A percentile compares a stretch with the other conserved stretches of the same genome.
Evolutionary conservation across 2,797 vertebrate genomes (phyloP).

Genomic region (Thaleichthys pacificus): DNA sequence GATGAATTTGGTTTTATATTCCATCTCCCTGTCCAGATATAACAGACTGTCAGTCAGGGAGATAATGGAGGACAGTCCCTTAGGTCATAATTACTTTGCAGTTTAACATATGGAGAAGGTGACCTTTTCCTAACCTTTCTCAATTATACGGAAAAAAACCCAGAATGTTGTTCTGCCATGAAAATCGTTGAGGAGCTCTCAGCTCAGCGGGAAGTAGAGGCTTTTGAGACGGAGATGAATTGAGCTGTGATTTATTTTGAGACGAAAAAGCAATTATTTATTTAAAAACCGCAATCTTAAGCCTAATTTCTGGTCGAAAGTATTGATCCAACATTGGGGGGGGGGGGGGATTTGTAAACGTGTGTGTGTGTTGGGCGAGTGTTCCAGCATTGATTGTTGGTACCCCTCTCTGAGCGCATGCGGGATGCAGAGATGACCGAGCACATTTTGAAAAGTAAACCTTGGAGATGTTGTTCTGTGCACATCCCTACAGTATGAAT

Average conservation of each 20-base stretch:
- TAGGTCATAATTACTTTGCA: constrained; percentile 32
- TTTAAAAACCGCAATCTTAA: neutral
- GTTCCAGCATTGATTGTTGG: too few relatives aligned
- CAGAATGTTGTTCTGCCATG: constrained; percentile 17
- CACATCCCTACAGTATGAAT: constrained; percentile 15
- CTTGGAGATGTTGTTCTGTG: constrained; percentile 4
- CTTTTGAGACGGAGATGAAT: neutral
- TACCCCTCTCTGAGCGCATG: too few relatives aligned
- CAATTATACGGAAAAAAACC: constrained; percentile 15
- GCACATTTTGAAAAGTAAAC: too few relatives aligned
- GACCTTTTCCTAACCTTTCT: constrained; percentile 47
- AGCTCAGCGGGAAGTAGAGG: constrained; percentile 27
- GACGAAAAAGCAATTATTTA: neutral
- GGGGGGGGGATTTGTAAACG: too few relatives aligned
- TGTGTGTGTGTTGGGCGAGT: too few relatives aligned
- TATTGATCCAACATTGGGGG: neutral
- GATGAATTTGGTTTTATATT: constrained; percentile 1
- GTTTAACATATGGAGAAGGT: constrained; percentile 31
- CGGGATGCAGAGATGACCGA: too few relatives aligned
- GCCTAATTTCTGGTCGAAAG: too few relatives aligned
- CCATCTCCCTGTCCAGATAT: constrained; percentile 3
- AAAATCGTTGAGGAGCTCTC: constrained; percentile 27
- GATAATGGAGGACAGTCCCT: neutral
- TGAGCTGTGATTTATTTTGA: neutral
- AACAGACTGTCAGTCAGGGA: constrained; percentile 1